Evolutionary conservation across 2,113 vertebrate species (phyloP).

Genomic region (Neogale vison): DNA sequence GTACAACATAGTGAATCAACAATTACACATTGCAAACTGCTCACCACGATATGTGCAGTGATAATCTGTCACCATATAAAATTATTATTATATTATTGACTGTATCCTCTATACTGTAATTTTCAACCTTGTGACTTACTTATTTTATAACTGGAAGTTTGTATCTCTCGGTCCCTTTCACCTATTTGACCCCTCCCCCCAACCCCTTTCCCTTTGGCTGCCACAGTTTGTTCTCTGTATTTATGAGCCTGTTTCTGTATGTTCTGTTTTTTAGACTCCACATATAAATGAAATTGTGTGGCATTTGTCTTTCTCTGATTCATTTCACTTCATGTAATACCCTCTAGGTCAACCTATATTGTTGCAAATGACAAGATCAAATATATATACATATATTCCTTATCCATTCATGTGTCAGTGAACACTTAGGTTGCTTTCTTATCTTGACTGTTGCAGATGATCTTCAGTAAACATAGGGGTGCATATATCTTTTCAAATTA

Average conservation of each 20-base stretch:
- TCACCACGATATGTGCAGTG: neutral
- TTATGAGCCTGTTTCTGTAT: neutral
- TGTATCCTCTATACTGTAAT: neutral
- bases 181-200: neutral
- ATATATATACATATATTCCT: neutral
- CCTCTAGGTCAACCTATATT: neutral
- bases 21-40: neutral
- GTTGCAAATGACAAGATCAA: neutral
- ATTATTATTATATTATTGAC: neutral
- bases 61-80: neutral
- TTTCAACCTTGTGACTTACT: neutral
- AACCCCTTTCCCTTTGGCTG: neutral
- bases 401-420: neutral
- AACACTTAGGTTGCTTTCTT: neutral
- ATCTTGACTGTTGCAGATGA: neutral
- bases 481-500: neutral
- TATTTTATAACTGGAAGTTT: neutral
- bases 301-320: neutral
- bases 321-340: neutral
- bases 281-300: neutral
- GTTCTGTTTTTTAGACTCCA: neutral
- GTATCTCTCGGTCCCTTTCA: neutral
- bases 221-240: neutral
- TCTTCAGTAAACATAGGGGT: neutral
- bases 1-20: neutral